A percentile compares a stretch with the other conserved stretches of the same genome.
phyloP scores from a whole-genome alignment of 2,797 vertebrate species.

The Phataginus tricuspis region DNA sequence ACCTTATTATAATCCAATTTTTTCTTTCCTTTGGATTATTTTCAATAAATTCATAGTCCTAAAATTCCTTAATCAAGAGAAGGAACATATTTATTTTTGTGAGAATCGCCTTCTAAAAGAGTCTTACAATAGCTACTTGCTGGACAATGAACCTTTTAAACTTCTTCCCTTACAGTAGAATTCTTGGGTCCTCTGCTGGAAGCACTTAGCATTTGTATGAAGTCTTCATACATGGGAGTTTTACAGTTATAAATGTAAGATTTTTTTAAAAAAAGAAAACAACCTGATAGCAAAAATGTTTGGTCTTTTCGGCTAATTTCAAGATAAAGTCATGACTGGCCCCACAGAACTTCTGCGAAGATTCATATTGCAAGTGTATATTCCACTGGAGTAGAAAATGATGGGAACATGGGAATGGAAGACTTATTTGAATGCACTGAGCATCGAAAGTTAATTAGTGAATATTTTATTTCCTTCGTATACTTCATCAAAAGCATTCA shows the following conservation, averaged over 20 bases:
- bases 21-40: not conserved
- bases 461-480: slow-evolving; percentile 34
- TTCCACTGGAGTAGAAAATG: slow-evolving; percentile 1
- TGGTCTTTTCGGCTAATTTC: not conserved
- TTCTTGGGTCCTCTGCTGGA: slow-evolving; percentile 87
- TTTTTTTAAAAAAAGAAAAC: not conserved
- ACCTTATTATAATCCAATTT: not conserved
- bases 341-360: not conserved
- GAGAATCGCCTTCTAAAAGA: not conserved
- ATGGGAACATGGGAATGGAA: not conserved
- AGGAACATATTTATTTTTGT: not conserved
- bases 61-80: not conserved
- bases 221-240: not conserved
- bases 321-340: not conserved
- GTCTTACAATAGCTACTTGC: not conserved
- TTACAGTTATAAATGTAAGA: not conserved
- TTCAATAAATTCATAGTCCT: slow-evolving; percentile 12
- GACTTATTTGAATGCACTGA: not conserved
- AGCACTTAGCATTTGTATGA: slow-evolving; percentile 72
- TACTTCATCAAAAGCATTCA: not conserved
- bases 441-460: not conserved
- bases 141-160: not conserved
- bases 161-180: slow-evolving; percentile 73
- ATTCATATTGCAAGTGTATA: not conserved
- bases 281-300: not conserved